Evolutionary conservation across 2,888 invertebrate species (phyloP), one percentile per base, ranked within the genome.

Genomic region (Tineola bisselliella): DNA sequence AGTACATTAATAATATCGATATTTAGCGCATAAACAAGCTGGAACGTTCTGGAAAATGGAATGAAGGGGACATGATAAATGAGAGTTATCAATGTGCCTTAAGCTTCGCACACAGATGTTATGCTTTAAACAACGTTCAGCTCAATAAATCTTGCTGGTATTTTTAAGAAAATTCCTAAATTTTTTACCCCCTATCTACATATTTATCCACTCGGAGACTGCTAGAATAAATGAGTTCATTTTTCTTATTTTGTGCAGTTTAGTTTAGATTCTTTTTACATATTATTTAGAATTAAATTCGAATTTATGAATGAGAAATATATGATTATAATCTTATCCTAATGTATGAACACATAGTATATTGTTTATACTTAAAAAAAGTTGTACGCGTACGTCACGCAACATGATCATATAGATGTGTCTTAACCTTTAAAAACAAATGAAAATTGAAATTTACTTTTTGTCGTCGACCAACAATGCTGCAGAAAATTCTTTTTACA

Each of bases 91-190:
- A 48, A 48, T 48, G 48, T 48, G 48, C 48, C 48, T 48, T 48
- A 54, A 54, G 54, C 54, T 54, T 48, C 54, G 54, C 18, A 25
- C 54, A 54, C 54, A 54, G 54, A 54, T 54, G 54, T 54, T 54
- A 54, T 54, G 25, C 54, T 54, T 48, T 48, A 48, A 48, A 48
- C 48, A 48, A 48, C 48, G 15, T 48, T 48, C 10, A 15, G 13
- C 48, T 48, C 48, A 48, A 48, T 48, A 48, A 48, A 48, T 48
- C 48, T 48, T 48, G 48, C 15, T 10, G 48, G 4, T 48, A 15
- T 48, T 48, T 48, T 48, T 48, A 48, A 48, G 48, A n/a, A 48
- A 48, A 48, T 48, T 48, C 48, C 15, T 48, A 43, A n/a, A 43
- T 48, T 48, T 48, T 48, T 48, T 48, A 17, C n/a, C 38, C 8